These are phyloP conservation scores for Myathropa florea DNA, from an alignment of 2,888 invertebrate species.

Conservation along the genomic window DNA sequence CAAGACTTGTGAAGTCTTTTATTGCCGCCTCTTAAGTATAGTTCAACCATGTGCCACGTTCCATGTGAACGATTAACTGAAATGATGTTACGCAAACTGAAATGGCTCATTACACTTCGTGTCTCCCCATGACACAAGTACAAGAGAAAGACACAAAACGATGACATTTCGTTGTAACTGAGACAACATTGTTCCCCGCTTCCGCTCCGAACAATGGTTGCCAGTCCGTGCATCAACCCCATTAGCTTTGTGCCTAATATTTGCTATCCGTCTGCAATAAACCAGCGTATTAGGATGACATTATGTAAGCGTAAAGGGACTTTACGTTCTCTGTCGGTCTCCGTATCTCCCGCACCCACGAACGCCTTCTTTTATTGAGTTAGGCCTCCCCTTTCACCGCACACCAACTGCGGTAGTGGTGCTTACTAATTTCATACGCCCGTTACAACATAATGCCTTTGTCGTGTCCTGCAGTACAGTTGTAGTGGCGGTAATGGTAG, in stretches of 20 bases:
- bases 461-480: slow-evolving; percentile 12
- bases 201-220: background rate
- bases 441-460: slow-evolving; percentile 39
- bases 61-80: background rate
- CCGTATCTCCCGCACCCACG: background rate
- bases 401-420: background rate
- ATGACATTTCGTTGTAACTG: background rate
- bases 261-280: background rate
- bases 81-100: background rate
- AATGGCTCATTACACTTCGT: background rate
- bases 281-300: slow-evolving; percentile 7
- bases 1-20: background rate
- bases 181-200: background rate
- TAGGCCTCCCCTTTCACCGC: background rate
- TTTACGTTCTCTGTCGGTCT: slow-evolving; percentile 8
- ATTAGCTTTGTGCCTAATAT: background rate
- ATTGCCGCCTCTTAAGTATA: background rate
- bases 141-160: background rate
- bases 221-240: background rate
- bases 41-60: background rate
- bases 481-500: slow-evolving; percentile 32
- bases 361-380: background rate
- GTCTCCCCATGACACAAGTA: background rate
- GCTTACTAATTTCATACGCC: slow-evolving; percentile 38
- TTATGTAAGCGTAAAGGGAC: slow-evolving; percentile 22